These are phyloP conservation scores for Leptothorax acervorum DNA, from an alignment of 2,888 invertebrate species.

Conservation along the genomic window DNA sequence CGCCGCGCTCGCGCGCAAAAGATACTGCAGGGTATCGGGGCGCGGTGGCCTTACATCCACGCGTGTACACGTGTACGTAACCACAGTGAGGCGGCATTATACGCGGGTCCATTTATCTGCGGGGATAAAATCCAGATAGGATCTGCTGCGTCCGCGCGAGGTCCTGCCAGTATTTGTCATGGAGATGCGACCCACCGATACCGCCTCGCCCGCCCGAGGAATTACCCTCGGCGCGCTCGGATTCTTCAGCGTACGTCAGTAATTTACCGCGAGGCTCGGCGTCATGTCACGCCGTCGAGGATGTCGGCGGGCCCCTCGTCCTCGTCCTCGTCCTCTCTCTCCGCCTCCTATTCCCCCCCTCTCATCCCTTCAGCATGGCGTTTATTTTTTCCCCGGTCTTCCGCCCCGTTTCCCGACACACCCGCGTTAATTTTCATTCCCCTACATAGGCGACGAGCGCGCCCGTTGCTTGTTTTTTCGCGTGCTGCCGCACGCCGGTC, in stretches of 20 bases:
- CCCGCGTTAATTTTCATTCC: constrained; percentile 31
- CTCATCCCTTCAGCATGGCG: not conserved
- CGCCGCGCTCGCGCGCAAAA: not conserved
- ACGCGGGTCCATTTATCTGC: constrained; percentile 83
- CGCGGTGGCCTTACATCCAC: constrained; percentile 63
- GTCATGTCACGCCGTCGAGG: constrained; percentile 63
- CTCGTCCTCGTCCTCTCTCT: not conserved
- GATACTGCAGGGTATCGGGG: constrained; percentile 51
- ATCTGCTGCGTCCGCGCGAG: constrained; percentile 83
- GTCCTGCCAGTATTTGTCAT: constrained; percentile 85
- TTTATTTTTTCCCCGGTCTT: constrained; percentile 28
- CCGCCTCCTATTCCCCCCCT: not conserved
- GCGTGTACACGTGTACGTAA: constrained; percentile 64
- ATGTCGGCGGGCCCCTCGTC: constrained; percentile 22
- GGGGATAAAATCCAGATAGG: constrained; percentile 80
- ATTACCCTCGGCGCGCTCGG: constrained; percentile 75
- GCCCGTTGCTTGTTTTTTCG: constrained; percentile 27
- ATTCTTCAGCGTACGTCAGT: constrained; percentile 80
- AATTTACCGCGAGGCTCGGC: constrained; percentile 79
- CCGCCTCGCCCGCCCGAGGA: constrained; percentile 76
- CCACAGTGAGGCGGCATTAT: constrained; percentile 75
- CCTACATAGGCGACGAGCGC: not conserved
- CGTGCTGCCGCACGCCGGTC: not conserved
- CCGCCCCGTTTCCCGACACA: constrained; percentile 25
- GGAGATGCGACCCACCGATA: constrained; percentile 83